Conservation (phyloP, 2,888 invertebrate genomes). For the Athalia circularis region DNA sequence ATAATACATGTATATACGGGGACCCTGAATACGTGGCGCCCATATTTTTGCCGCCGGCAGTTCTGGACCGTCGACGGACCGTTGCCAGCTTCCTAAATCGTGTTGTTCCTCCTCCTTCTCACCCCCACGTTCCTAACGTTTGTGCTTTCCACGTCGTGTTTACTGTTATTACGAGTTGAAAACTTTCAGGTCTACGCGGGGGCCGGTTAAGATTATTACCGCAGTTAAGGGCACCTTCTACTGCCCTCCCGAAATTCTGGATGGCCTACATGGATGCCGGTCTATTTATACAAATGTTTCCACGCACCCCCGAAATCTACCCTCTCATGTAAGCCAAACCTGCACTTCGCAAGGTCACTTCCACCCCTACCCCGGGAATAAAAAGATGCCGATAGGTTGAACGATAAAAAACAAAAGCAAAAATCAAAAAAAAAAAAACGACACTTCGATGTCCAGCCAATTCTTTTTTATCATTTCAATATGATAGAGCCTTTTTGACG, state of each 20-base stretch:
- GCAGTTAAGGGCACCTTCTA: slow-evolving; percentile 27
- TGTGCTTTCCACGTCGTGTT: slow-evolving; percentile 19
- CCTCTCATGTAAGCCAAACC: neutral
- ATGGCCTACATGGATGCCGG: slow-evolving; percentile 1
- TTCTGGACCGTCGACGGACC: slow-evolving; percentile 9
- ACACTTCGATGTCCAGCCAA: no score
- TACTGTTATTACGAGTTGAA: slow-evolving; percentile 41
- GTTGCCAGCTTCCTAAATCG: neutral
- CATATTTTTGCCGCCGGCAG: neutral
- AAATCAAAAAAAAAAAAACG: no score
- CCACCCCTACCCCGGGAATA: neutral
- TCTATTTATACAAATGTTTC: slow-evolving; percentile 36
- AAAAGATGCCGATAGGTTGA: no score
- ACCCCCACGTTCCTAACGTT: slow-evolving; percentile 7
- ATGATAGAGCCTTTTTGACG: no score
- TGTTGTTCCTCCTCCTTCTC: slow-evolving; percentile 1
- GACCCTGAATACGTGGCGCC: neutral
- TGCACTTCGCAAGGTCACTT: neutral
- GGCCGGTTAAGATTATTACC: slow-evolving; percentile 41
- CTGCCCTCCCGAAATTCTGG: slow-evolving; percentile 4
- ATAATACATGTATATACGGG: neutral
- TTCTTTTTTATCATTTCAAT: no score
- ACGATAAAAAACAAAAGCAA: no score
- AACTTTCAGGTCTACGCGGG: slow-evolving; percentile 25
- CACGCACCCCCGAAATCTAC: neutral